Evolutionary conservation across 2,888 invertebrate genomes (phyloP).

Genomic region (Coenonympha arcania): DNA sequence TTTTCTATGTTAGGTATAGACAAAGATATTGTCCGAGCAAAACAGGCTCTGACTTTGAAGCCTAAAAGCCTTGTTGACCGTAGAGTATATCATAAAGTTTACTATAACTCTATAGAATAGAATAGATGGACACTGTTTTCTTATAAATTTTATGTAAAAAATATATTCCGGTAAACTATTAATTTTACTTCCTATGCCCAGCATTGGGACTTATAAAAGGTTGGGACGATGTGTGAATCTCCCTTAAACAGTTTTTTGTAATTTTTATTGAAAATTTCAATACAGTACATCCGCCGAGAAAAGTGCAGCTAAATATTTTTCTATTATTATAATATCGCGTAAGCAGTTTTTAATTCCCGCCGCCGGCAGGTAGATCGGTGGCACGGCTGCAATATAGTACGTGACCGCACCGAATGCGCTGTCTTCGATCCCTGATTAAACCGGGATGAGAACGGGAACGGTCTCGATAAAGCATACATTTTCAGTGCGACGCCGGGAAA

Average conservation of each 20-base stretch:
- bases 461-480: neutral
- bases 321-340: conserved; percentile 7
- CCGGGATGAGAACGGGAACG: conserved; percentile 13
- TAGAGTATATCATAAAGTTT: too few species aligned
- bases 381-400: conserved; percentile 36
- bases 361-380: conserved; percentile 20
- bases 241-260: too few species aligned
- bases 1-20: neutral
- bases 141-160: too few species aligned
- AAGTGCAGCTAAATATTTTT: conserved; percentile 16
- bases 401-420: conserved; percentile 32
- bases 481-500: neutral
- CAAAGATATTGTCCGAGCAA: too few species aligned
- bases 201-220: too few species aligned
- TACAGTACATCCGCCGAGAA: conserved; percentile 5
- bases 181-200: too few species aligned
- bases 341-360: conserved; percentile 19
- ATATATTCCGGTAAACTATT: too few species aligned
- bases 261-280: neutral
- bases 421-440: conserved; percentile 26
- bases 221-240: too few species aligned
- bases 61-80: too few species aligned
- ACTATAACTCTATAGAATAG: too few species aligned
- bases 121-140: too few species aligned
- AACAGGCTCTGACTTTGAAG: too few species aligned